Conservation (phyloP, 1,140 invertebrate genomes). For the Lasaia peninsularis region DNA sequence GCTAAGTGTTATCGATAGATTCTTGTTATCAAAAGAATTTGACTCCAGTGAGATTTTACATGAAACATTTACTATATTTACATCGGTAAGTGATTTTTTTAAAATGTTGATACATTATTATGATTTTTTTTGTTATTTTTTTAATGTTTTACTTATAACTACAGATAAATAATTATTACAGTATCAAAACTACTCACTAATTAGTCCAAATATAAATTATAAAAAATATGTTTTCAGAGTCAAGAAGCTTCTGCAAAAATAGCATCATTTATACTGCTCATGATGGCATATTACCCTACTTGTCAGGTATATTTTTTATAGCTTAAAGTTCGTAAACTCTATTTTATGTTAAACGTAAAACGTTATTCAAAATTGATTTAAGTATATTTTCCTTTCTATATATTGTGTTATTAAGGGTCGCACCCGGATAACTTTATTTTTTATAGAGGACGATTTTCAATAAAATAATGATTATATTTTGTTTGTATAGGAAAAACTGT, state of each 20-base stretch:
- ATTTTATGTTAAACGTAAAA: too few species aligned
- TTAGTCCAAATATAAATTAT: not conserved
- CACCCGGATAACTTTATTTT: too few species aligned
- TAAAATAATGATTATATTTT: constrained; percentile 6
- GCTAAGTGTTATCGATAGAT: constrained; percentile 70
- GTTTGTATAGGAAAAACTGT: constrained; percentile 50
- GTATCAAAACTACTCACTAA: not conserved
- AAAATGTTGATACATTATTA: not conserved
- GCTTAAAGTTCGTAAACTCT: too few species aligned
- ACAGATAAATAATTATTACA: too few species aligned
- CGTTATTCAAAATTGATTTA: too few species aligned
- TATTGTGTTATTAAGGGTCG: too few species aligned
- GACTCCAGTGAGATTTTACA: constrained; percentile 39
- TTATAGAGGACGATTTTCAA: too few species aligned
- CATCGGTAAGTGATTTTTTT: constrained; percentile 46
- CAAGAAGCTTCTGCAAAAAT: constrained; percentile 83
- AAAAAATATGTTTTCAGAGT: constrained; percentile 77
- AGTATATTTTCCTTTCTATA: too few species aligned
- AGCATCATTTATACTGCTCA: constrained; percentile 57
- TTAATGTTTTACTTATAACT: too few species aligned
- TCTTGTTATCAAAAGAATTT: constrained; percentile 47
- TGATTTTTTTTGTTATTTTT: not conserved
- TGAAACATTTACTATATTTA: constrained; percentile 65
- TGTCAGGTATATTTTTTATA: constrained; percentile 39
- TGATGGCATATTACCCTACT: constrained; percentile 79